Base-by-base conservation (phyloP, 1,140 invertebrate genomes). In the Ganaspis sp. region DNA sequence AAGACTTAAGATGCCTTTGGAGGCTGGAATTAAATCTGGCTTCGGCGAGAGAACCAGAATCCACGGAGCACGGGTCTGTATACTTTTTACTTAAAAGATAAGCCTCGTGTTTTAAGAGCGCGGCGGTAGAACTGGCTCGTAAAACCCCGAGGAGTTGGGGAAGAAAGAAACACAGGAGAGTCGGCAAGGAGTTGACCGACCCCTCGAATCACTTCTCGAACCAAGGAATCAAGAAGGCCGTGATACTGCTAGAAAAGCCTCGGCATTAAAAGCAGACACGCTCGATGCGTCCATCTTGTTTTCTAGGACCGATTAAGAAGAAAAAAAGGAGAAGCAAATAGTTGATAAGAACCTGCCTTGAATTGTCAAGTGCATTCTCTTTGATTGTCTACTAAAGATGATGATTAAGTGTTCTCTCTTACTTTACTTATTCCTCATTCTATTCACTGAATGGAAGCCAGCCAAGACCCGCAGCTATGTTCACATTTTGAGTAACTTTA, bases 61-160 rank as follows among this genome's bases (percentile, higher is more conserved):
- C 75, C 77, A 77, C 79, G 75, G 75, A 72, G 72, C 72, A 78
- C 26, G 74, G 79, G 54, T 81, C 73, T 75, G 74, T 84, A 77
- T 85, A 82, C 75, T 84, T 85, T 84, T 84, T 84, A 82, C 81
- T 84, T 83, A 83, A 87, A 82, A 85, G 84, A 83, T 88, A 86
- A 87, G 83, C 83, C 80, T 76, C 75, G 84, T 84, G 84, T 87
- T 83, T 87, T 82, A 83, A 85, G 76, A 79, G 78, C 78, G 75
- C 79, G 77, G 74, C 54, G 79, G 81, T 76, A 73, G 81, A 84
- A 87, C 81, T 80, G 77, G 81, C 81, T 84, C 85, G 81, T 87
- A 87, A 88, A 87, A 84, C 80, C 72, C 72, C 77, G 70, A 77
- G 81, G 74, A 82, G 82, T 78, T 77, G 75, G 79, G 69, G 79